A percentile compares a stretch with the other conserved stretches of the same genome.
Conservation (phyloP, 2,888 invertebrate genomes). For the Rambutsinella grinnellia region DNA sequence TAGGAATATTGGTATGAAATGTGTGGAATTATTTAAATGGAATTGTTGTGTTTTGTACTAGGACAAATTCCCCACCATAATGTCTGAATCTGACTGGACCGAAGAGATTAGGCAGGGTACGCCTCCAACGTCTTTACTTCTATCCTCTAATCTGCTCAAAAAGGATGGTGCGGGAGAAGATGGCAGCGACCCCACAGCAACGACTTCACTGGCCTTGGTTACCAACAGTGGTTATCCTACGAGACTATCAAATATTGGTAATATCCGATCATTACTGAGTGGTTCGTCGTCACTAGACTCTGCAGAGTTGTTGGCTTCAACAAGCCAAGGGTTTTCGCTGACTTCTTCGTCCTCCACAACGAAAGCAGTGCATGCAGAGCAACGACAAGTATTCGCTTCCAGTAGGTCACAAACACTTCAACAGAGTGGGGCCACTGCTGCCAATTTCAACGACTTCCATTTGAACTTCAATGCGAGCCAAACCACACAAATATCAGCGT, state of each 20-base stretch:
- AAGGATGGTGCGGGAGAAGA: background rate
- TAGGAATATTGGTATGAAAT: no score
- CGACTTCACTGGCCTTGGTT: no score
- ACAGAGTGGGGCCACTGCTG: conserved; percentile 7
- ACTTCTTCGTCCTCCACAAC: conserved; percentile 19
- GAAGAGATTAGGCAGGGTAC: background rate
- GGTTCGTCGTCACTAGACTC: conserved; percentile 14
- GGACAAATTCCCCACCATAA: conserved; percentile 1
- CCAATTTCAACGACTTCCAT: background rate
- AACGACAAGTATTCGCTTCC: conserved; percentile 59
- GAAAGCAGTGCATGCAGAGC: conserved; percentile 47
- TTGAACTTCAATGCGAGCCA: conserved; percentile 13
- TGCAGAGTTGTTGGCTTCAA: conserved; percentile 16
- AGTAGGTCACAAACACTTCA: conserved; percentile 35
- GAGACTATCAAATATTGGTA: conserved; percentile 2
- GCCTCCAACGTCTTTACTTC: background rate
- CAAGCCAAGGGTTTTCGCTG: conserved; percentile 32
- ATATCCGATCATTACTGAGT: conserved; percentile 19
- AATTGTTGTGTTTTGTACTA: background rate
- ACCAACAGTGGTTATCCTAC: background rate
- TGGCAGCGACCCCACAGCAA: background rate
- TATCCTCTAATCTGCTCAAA: background rate
- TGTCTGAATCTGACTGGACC: background rate
- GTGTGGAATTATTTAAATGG: no score
- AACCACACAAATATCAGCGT: conserved; percentile 15